Evolutionary conservation across 2,888 invertebrate species (phyloP).

Genomic region (Micropterix aruncella): DNA sequence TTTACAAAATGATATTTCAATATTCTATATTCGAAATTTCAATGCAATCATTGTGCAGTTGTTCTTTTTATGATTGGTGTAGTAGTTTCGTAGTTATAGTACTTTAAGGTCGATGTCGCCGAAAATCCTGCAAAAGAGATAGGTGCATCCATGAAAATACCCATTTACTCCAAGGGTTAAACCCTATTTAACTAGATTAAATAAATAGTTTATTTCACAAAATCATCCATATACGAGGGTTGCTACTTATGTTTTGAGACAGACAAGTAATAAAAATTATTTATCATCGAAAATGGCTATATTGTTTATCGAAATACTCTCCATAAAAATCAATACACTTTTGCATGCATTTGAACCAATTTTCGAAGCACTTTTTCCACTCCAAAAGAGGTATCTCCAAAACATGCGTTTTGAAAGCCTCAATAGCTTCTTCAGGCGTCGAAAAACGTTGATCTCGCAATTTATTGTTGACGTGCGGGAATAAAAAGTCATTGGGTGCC

Average conservation of each 20-base stretch:
- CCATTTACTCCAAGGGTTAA: too few relatives aligned
- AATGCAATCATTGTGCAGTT: too few relatives aligned
- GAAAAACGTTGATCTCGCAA: conserved; percentile 10
- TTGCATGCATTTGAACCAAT: conserved; percentile 6
- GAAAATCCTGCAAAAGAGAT: too few relatives aligned
- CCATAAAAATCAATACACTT: conserved; percentile 4
- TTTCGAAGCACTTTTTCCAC: conserved; percentile 7
- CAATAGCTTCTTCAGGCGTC: conserved; percentile 10
- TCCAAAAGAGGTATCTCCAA: conserved; percentile 11
- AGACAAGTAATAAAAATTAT: conserved; percentile 22
- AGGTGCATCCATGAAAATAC: too few relatives aligned
- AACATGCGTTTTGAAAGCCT: conserved; percentile 12
- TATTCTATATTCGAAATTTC: too few relatives aligned
- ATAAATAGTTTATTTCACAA: too few relatives aligned
- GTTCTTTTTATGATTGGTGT: too few relatives aligned
- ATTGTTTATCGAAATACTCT: conserved; percentile 1
- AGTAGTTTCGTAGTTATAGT: too few relatives aligned
- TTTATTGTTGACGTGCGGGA: conserved; percentile 13
- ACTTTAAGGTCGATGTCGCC: too few relatives aligned
- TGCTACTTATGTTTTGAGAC: conserved; percentile 43
- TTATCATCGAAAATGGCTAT: conserved; percentile 13
- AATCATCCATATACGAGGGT: conserved; percentile 56
- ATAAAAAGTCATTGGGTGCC: conserved; percentile 14
- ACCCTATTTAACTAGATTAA: too few relatives aligned
- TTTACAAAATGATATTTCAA: too few relatives aligned